Evolutionary conservation across 2,797 vertebrate species (phyloP).

Genomic region (Sebastolobus altivelis): DNA sequence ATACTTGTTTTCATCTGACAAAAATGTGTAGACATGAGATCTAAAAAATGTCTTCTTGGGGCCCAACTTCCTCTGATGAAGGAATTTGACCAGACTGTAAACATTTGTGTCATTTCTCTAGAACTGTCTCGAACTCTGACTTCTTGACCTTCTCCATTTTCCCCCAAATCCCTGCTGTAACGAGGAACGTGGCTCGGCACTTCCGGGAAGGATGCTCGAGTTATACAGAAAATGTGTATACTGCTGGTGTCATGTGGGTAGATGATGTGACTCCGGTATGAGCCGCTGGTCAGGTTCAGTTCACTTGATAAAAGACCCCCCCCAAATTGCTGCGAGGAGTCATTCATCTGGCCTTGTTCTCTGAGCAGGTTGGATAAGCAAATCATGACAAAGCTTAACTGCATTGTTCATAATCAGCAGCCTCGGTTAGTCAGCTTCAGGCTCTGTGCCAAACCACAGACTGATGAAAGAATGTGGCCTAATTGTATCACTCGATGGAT

Average conservation of each 20-base stretch:
- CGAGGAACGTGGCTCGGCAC: slow-evolving; percentile 84
- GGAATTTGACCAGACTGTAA: slow-evolving; percentile 84
- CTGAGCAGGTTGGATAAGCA: slow-evolving; percentile 29
- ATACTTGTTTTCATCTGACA: slow-evolving; percentile 18
- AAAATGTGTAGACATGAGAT: slow-evolving; percentile 52
- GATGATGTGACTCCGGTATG: slow-evolving; percentile 51
- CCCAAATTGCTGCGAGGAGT: slow-evolving; percentile 18
- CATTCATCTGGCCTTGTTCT: slow-evolving; percentile 45
- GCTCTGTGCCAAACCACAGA: slow-evolving; percentile 40
- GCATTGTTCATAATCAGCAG: slow-evolving; percentile 48
- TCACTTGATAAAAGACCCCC: slow-evolving; percentile 23
- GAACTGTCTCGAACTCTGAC: slow-evolving; percentile 77
- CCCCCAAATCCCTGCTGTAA: slow-evolving; percentile 84
- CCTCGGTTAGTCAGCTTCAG: slow-evolving; percentile 50
- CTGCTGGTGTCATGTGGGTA: slow-evolving; percentile 69
- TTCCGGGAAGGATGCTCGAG: slow-evolving; percentile 86
- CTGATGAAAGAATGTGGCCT: slow-evolving; percentile 63
- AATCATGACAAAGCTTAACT: slow-evolving; percentile 58
- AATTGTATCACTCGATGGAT: slow-evolving; percentile 68
- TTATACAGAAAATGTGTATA: slow-evolving; percentile 82
- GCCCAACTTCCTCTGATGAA: slow-evolving; percentile 69
- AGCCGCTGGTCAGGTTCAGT: slow-evolving; percentile 39
- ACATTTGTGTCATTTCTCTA: slow-evolving; percentile 80
- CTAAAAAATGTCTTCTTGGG: slow-evolving; percentile 37
- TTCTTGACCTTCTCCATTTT: slow-evolving; percentile 82